These are phyloP conservation scores for Vanessa cardui DNA, from an alignment of 2,888 invertebrate genomes.

Conservation along the genomic window DNA sequence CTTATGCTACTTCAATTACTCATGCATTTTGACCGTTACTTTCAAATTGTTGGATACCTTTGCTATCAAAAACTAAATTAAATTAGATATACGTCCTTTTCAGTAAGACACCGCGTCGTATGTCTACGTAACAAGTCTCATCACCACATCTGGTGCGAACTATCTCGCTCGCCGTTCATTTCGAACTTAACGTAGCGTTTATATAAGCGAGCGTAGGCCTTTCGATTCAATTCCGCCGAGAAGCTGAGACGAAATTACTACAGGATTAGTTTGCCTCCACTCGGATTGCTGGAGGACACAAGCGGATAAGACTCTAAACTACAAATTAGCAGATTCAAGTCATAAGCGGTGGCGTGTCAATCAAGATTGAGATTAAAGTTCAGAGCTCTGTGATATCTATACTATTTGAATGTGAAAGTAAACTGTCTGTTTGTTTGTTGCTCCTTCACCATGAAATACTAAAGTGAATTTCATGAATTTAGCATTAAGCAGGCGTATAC, in stretches of 20 bases:
- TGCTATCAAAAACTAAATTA: too few relatives aligned
- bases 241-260: constrained; percentile 59
- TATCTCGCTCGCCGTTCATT: not conserved
- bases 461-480: too few relatives aligned
- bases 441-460: too few relatives aligned
- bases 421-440: too few relatives aligned
- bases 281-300: constrained; percentile 59
- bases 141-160: constrained; percentile 1
- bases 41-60: too few relatives aligned
- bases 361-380: not conserved
- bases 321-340: constrained; percentile 49
- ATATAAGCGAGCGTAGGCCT: constrained; percentile 30
- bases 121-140: not conserved
- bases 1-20: too few relatives aligned
- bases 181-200: constrained; percentile 15
- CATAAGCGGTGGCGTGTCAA: constrained; percentile 8
- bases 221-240: constrained; percentile 53
- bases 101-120: not conserved
- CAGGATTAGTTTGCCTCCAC: constrained; percentile 60
- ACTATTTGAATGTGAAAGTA: too few relatives aligned
- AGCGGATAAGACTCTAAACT: constrained; percentile 62
- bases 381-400: too few relatives aligned
- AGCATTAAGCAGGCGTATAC: too few relatives aligned
- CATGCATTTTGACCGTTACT: too few relatives aligned
- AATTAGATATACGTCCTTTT: too few relatives aligned